Percentiles rank a stretch among this genome's conserved stretches.
Conservation (phyloP, 2,797 vertebrate genomes). For the Sandelia bainsii region DNA sequence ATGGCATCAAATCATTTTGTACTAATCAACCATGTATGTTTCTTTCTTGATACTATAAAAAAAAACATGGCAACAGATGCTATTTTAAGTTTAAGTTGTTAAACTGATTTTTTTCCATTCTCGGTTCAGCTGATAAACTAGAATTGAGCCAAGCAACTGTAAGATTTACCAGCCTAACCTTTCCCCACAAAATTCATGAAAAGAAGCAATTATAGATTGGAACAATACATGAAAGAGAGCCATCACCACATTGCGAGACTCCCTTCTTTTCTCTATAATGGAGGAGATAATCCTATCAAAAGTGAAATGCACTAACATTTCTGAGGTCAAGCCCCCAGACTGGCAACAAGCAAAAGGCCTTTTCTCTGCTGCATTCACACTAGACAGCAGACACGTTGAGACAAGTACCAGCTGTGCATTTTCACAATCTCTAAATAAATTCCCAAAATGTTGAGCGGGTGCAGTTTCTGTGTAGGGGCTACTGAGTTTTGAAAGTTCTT, state of each 20-base stretch:
- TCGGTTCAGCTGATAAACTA: conserved; percentile 57
- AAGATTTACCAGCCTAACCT: conserved; percentile 70
- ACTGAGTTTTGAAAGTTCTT: conserved; percentile 1
- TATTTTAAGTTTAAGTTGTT: conserved; percentile 8
- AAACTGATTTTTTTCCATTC: background rate
- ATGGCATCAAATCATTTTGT: conserved; percentile 34
- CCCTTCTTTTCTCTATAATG: conserved; percentile 66
- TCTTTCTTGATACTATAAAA: conserved; percentile 7
- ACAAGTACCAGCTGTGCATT: conserved; percentile 32
- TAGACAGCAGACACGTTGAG: conserved; percentile 34
- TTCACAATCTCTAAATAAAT: conserved; percentile 35
- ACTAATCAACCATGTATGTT: conserved; percentile 26
- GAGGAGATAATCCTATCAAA: conserved; percentile 79
- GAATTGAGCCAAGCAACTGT: conserved; percentile 44
- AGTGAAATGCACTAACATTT: conserved; percentile 75
- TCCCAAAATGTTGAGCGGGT: conserved; percentile 1
- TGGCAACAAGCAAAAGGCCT: conserved; percentile 43
- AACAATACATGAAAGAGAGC: conserved; percentile 78
- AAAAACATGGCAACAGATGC: background rate
- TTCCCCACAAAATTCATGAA: conserved; percentile 71
- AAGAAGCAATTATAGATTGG: conserved; percentile 84
- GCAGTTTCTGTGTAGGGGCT: background rate
- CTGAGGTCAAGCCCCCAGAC: conserved; percentile 61
- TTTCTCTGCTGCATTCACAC: conserved; percentile 32
- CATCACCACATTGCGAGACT: conserved; percentile 54